Conservation (phyloP, 2,888 invertebrate species). For the Gastracanthus pulcherrimus region DNA sequence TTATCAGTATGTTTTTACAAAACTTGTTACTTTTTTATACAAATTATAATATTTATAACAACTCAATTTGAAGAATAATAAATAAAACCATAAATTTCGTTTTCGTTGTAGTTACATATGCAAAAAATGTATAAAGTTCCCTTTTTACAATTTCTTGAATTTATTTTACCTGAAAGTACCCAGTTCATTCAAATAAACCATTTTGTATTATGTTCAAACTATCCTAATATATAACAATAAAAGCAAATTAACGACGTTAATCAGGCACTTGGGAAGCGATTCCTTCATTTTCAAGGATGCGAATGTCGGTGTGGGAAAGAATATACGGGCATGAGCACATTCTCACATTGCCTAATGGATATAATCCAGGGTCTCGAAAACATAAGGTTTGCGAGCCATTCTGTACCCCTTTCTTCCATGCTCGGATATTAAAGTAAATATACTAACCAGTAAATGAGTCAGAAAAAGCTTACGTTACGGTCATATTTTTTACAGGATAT, state of each 20-base stretch:
- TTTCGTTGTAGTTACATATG: too few relatives aligned
- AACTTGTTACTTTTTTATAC: not conserved
- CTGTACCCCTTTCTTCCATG: conserved; percentile 21
- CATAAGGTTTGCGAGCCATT: not conserved
- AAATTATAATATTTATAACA: too few relatives aligned
- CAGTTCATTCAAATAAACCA: not conserved
- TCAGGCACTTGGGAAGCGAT: too few relatives aligned
- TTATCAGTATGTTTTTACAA: too few relatives aligned
- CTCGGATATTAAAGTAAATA: conserved; percentile 37
- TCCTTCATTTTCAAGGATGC: not conserved
- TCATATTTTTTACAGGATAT: conserved; percentile 47
- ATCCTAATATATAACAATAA: not conserved
- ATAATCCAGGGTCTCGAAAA: conserved; percentile 25
- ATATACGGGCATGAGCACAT: not conserved
- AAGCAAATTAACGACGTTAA: not conserved
- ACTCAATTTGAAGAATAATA: not conserved
- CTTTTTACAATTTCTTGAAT: not conserved
- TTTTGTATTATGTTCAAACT: not conserved
- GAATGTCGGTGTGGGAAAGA: not conserved
- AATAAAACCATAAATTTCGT: not conserved
- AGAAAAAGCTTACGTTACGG: conserved; percentile 26
- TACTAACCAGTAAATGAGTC: conserved; percentile 30
- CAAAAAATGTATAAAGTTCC: not conserved
- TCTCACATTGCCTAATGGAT: not conserved
- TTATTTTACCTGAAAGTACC: not conserved